Evolutionary conservation across 30 jellyfish, hydroid and myxozoan species (phyloP).

Genomic region (Chironex yamaguchii): DNA sequence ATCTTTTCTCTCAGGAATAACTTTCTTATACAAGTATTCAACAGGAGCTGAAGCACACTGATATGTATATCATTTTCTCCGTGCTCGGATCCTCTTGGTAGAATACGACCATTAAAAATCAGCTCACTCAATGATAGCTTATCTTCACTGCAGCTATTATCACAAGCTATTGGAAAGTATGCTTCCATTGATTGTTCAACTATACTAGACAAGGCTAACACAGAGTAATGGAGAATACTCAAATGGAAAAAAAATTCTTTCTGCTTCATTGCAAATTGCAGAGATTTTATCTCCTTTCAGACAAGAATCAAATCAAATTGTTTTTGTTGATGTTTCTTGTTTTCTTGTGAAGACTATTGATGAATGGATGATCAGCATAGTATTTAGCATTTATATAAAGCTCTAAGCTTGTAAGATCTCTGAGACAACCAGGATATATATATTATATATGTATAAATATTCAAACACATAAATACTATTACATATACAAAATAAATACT

Average conservation of each 20-base stretch:
- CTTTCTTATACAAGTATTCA: background rate
- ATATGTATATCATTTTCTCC: background rate
- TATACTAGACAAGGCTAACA: conserved; percentile 50
- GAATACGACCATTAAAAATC: conserved; percentile 2
- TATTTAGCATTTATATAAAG: background rate
- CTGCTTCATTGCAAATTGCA: conserved; percentile 14
- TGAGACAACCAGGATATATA: conserved; percentile 22
- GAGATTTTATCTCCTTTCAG: background rate
- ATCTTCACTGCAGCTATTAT: background rate
- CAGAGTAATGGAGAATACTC: too few relatives aligned
- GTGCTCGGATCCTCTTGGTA: background rate
- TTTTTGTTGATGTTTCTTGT: background rate
- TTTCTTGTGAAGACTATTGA: background rate
- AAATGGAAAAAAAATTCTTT: too few relatives aligned
- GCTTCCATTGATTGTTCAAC: conserved; percentile 28
- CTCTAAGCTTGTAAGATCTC: conserved; percentile 31
- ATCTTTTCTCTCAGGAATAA: conserved; percentile 2
- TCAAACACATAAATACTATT: too few relatives aligned
- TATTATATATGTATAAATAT: too few relatives aligned
- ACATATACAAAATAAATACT: too few relatives aligned
- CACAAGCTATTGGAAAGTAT: conserved; percentile 24
- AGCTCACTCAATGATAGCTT: background rate
- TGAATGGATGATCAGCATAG: conserved; percentile 33
- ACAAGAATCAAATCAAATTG: background rate
- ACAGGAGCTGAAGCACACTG: conserved; percentile 51